Percentiles rank a stretch among this genome's conserved stretches.
These are phyloP conservation scores for Smittia sp. DNA, from an alignment of 2,888 invertebrate species.

Conservation along the genomic window DNA sequence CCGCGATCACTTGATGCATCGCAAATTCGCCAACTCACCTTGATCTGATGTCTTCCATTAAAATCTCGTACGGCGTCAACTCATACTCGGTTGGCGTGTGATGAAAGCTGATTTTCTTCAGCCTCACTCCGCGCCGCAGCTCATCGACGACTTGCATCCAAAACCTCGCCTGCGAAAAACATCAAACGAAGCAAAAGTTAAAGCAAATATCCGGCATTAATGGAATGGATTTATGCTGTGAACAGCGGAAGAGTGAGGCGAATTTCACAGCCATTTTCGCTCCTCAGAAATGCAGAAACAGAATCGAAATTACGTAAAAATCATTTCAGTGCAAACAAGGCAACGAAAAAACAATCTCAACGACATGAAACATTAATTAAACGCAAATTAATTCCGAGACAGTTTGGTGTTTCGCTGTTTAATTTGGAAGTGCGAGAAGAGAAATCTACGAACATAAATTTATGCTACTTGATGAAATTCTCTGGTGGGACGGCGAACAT, in stretches of 20 bases:
- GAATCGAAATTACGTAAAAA: conserved; percentile 33
- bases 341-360: background rate
- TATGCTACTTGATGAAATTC: background rate
- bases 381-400: conserved; percentile 1
- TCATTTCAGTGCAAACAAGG: background rate
- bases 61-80: conserved; percentile 92
- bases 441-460: background rate
- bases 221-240: conserved; percentile 21
- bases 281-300: conserved; percentile 17
- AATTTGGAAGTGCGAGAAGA: background rate
- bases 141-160: conserved; percentile 95
- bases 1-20: background rate
- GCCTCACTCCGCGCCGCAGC: conserved; percentile 83
- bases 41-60: conserved; percentile 93
- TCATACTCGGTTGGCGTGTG: conserved; percentile 84
- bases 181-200: conserved; percentile 21
- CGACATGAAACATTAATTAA: background rate
- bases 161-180: conserved; percentile 72
- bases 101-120: conserved; percentile 82
- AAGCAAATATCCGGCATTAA: conserved; percentile 26
- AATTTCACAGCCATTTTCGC: background rate
- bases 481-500: background rate
- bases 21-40: conserved; percentile 53
- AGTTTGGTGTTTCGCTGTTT: background rate
- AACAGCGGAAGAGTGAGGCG: conserved; percentile 11